A percentile compares a stretch with the other conserved stretches of the same genome.
Evolutionary conservation across 2,113 vertebrate genomes (phyloP).

Genomic region (Steatornis caripensis): DNA sequence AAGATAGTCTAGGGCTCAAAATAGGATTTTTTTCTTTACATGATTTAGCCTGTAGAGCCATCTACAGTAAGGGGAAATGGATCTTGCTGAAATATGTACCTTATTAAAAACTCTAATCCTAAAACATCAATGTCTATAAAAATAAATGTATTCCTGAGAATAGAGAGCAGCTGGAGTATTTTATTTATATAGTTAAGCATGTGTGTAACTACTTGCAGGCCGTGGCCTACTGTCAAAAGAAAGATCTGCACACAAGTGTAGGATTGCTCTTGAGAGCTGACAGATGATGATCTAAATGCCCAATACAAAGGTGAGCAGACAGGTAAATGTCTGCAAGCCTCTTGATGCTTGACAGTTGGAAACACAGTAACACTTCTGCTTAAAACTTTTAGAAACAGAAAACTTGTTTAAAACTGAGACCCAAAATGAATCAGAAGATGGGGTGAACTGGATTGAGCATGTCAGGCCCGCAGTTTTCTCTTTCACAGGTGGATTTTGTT

Average conservation of each 20-base stretch:
- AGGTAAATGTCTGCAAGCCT: not conserved
- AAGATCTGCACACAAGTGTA: not conserved
- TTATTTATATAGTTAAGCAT: not conserved
- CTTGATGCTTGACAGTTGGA: not conserved
- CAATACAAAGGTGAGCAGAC: not conserved
- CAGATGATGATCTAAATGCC: not conserved
- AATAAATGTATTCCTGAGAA: not conserved
- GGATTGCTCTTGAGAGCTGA: not conserved
- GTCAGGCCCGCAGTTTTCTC: not conserved
- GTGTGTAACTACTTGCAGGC: not conserved
- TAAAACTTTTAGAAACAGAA: no score
- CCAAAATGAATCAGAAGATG: fast-evolving
- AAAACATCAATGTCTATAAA: not conserved
- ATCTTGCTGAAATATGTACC: not conserved
- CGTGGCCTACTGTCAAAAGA: not conserved
- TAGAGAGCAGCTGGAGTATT: not conserved
- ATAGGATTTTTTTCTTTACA: not conserved
- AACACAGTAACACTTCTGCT: fast-evolving
- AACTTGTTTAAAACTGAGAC: not conserved
- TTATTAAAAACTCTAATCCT: not conserved
- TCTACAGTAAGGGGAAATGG: not conserved
- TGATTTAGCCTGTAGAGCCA: not conserved
- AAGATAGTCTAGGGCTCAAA: not conserved
- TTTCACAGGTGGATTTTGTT: not conserved
- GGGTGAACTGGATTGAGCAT: not conserved